Percentiles rank a stretch among this genome's conserved stretches.
These are phyloP conservation scores for Discoglossus pictus DNA, from an alignment of 2,797 vertebrate species.

Conservation along the genomic window DNA sequence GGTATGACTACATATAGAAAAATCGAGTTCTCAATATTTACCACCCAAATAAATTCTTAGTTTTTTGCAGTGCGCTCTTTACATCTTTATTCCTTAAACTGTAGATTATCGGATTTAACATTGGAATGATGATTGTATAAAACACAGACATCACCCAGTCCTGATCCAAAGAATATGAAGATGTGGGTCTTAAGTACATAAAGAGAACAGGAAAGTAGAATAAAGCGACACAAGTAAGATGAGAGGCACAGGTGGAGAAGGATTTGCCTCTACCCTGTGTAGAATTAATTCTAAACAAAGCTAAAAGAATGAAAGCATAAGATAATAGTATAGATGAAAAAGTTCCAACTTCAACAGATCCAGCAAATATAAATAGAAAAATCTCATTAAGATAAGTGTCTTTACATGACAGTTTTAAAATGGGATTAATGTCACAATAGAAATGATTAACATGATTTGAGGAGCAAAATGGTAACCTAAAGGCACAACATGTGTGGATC, in stretches of 20 bases:
- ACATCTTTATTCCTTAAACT: conserved; percentile 37
- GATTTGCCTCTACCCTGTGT: conserved; percentile 9
- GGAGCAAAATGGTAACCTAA: conserved; percentile 19
- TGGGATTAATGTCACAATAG: conserved; percentile 35
- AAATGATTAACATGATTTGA: conserved; percentile 26
- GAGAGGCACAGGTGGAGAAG: conserved; percentile 31
- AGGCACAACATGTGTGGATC: conserved; percentile 30
- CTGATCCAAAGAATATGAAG: conserved; percentile 19
- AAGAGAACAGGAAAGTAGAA: conserved; percentile 39
- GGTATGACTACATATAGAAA: no score
- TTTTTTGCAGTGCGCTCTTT: not conserved
- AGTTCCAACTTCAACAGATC: conserved; percentile 23
- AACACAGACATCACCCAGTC: conserved; percentile 31
- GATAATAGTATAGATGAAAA: conserved; percentile 32
- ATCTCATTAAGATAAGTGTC: conserved; percentile 29
- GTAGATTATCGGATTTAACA: conserved; percentile 38
- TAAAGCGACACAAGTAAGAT: conserved; percentile 30
- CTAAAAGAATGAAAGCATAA: conserved; percentile 16
- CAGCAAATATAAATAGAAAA: conserved; percentile 16
- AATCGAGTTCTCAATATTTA: no score
- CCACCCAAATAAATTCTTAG: not conserved
- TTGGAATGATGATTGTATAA: conserved; percentile 35
- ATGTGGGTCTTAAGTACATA: conserved; percentile 28
- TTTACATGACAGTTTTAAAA: conserved; percentile 32
- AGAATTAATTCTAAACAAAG: conserved; percentile 17